These are phyloP conservation scores for Equus przewalskii DNA, from an alignment of 2,113 vertebrate genomes.

Conservation along the genomic window DNA sequence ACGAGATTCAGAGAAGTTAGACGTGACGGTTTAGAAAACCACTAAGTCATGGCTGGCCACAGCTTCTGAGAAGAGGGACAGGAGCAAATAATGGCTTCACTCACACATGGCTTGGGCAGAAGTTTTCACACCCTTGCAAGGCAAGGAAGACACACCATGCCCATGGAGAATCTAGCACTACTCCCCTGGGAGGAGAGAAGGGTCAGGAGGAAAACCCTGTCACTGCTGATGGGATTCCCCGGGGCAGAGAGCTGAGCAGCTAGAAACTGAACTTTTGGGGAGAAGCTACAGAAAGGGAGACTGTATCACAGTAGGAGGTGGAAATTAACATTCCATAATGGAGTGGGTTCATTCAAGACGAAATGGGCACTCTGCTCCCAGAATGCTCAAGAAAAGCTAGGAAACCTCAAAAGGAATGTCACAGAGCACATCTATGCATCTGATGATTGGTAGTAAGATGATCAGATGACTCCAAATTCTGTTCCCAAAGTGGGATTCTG, in stretches of 20 bases:
- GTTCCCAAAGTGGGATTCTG: background rate
- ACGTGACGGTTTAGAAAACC: background rate
- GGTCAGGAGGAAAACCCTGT: background rate
- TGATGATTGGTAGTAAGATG: background rate
- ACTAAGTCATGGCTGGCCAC: background rate
- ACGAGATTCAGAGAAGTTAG: conserved; percentile 48
- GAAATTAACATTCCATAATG: background rate
- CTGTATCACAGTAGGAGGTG: background rate
- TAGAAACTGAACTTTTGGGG: background rate
- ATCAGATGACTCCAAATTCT: background rate
- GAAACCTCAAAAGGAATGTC: background rate
- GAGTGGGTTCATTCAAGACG: background rate
- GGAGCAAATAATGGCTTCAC: background rate
- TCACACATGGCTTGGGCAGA: background rate
- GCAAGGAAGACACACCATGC: background rate
- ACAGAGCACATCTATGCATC: background rate
- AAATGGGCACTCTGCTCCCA: background rate
- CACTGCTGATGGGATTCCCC: background rate
- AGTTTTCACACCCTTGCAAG: background rate
- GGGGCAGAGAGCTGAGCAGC: background rate
- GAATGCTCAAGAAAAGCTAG: background rate
- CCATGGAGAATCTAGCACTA: background rate
- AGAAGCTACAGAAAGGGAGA: background rate
- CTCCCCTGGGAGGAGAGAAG: background rate
- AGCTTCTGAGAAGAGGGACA: background rate